Evolutionary conservation across 2,113 vertebrate genomes (phyloP).

Genomic region (Gila orcuttii): DNA sequence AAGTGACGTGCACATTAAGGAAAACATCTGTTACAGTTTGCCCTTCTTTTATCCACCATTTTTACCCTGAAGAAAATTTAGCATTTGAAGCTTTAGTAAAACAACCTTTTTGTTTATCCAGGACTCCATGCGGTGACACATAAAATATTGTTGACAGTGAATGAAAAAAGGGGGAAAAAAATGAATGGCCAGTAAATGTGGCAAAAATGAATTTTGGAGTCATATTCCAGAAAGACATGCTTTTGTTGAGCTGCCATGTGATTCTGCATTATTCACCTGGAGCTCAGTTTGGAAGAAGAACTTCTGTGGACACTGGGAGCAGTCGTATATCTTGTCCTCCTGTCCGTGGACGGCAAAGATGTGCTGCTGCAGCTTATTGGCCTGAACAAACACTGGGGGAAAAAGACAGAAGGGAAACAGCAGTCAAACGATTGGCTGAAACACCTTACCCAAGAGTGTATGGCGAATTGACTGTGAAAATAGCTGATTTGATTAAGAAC

Average conservation of each 20-base stretch:
- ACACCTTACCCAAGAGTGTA: not conserved
- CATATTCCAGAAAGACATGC: not conserved
- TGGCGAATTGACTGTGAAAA: not conserved
- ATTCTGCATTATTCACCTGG: conserved; percentile 82
- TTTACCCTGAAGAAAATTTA: too few species aligned
- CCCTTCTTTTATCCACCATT: too few species aligned
- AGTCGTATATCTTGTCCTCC: conserved; percentile 99
- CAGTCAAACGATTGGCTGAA: conserved; percentile 17
- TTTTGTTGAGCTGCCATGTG: not conserved
- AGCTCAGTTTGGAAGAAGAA: conserved; percentile 99
- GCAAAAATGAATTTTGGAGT: not conserved
- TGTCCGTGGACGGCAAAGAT: conserved; percentile 98
- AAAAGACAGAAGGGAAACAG: conserved; percentile 32
- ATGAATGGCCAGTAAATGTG: too few species aligned
- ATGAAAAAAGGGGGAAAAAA: too few species aligned
- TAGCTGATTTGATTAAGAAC: conserved; percentile 34
- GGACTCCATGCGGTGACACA: too few species aligned
- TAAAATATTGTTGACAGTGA: too few species aligned
- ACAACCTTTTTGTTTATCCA: too few species aligned
- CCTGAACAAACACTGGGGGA: conserved; percentile 93
- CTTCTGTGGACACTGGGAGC: conserved; percentile 98
- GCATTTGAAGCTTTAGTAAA: too few species aligned
- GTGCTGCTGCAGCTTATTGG: conserved; percentile 98
- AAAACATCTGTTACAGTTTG: too few species aligned
- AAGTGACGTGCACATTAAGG: too few species aligned